phyloP scores from a whole-genome alignment of 1,140 invertebrate genomes.

The Neuroterus valhalla region DNA sequence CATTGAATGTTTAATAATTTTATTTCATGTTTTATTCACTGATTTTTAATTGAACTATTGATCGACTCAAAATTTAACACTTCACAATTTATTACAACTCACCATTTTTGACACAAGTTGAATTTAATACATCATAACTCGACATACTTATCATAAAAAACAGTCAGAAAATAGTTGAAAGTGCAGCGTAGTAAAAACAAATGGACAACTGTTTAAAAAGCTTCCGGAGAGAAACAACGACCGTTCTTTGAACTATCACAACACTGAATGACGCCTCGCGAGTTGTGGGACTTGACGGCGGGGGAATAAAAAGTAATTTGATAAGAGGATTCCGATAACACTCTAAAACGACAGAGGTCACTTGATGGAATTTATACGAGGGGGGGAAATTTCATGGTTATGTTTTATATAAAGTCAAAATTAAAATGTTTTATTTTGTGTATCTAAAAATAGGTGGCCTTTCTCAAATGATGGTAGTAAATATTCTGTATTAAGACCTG shows the following conservation, averaged over 20 bases:
- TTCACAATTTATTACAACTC: slow-evolving; percentile 40
- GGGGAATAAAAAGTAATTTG: slow-evolving; percentile 26
- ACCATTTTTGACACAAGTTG: slow-evolving; percentile 39
- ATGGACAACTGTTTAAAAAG: background rate
- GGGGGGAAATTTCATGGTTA: background rate
- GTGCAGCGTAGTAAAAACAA: background rate
- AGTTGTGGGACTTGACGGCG: slow-evolving; percentile 7
- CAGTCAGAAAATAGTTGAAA: background rate
- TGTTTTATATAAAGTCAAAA: background rate
- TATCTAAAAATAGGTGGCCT: background rate
- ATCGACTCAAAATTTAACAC: background rate
- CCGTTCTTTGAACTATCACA: slow-evolving; percentile 20
- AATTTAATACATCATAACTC: slow-evolving; percentile 32
- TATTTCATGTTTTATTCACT: background rate
- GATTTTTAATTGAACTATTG: background rate
- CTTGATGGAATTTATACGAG: background rate
- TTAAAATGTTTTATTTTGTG: background rate
- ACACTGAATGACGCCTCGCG: slow-evolving; percentile 4
- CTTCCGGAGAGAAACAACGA: background rate
- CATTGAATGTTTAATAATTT: background rate
- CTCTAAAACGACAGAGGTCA: slow-evolving; percentile 11
- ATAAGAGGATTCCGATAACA: slow-evolving; percentile 22
- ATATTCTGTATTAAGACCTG: too few species aligned
- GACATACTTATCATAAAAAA: background rate
- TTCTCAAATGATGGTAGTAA: too few species aligned